Base-by-base conservation (phyloP, 2,113 vertebrate genomes). In the Polypterus bichir region DNA sequence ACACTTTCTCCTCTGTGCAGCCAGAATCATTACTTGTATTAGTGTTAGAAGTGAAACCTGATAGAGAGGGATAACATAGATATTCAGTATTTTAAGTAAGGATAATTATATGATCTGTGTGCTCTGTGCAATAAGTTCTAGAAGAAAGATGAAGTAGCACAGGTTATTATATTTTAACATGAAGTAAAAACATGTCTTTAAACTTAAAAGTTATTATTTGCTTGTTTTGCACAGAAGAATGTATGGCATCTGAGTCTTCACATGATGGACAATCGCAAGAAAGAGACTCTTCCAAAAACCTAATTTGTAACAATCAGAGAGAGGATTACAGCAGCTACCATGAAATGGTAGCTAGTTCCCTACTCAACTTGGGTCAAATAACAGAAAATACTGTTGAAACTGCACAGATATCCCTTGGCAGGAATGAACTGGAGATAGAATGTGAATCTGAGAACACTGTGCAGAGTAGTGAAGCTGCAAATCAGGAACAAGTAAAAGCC, bases 271-370 rank as follows among this genome's bases (percentile, higher is more conserved):
- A 59, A 48, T 59, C 56, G 48, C 52, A 68, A 62, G 67, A 65
- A 27, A 27, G 8, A 8, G 63, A 68, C 49, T 56, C 59, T 65
- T 57, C 67, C 48, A 69, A 68, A 59, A 57, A 48, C 45, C 47
- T 44, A 10, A 51, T 65, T 49, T 56, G 45, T 4, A 44, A 27
- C 27, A 27, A 47, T 69, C 65, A 55, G 70, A 81, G 84, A 73
- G 80, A 79, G 72, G 79, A 77, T 67, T 85, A 84, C 6, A 83
- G 85, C 74, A 83, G 79, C 75, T 91, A 84, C 62, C 86, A 89
- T 72, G 87, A 90, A 72, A 85, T 88, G 71, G 88, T 91, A 4
- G 89, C 91, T 69, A 86, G 88, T 69, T 94, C 93, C 53, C 90
- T 95, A 64, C 81, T 94, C 6, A 88, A 93, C 74, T 79, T 93